Evolutionary conservation across 2,888 invertebrate genomes (phyloP), one percentile per base, ranked within the genome.

Genomic region (Tyria jacobaeae): DNA sequence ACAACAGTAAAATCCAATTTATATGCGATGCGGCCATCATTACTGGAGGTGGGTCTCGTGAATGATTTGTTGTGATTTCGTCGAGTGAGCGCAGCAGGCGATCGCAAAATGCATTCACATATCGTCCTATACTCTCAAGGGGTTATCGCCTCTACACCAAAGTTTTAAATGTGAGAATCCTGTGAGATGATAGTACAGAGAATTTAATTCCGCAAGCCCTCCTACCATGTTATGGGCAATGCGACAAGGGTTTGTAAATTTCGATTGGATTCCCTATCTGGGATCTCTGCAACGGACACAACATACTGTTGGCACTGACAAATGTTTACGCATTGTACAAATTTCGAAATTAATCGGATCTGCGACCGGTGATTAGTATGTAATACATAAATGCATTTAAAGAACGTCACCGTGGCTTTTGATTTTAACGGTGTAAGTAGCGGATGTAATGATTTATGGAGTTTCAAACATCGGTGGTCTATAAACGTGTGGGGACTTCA

Each of bases 1-100:
- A 86, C 84, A 85, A 83, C 78, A 82, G 83, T 84, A 84, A 86
- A 86, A 88, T 87, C 84, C 89, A 87, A 88, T 89, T 88, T 87
- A 89, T 89, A 88, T 87, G 86, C 89, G 87, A 89, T 87, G 89
- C 87, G 86, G 86, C 88, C 87, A 89, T 91, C 91, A 91, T 92
- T 92, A 91, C 88, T 82, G 87, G 88, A 93, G 93, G 92, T 91
- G 90, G 92, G 87, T 82, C 85, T 89, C 84, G 87, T 85, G 85
- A 90, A 91, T 93, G 91, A 93, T 93, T 93, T 93, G 93, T 93
- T 92, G 91, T 92, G 92, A 92, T 92, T 90, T 86, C 89, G 87
- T 85, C 85, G 89, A 91, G 89, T 84, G 88, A 86, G 83, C 93
- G 84, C 93, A 93, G 93, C 93, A 86, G 92, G 93, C 78, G 89